Evolutionary conservation across 2,888 invertebrate species (phyloP).

Genomic region (Eristalis intricaria): DNA sequence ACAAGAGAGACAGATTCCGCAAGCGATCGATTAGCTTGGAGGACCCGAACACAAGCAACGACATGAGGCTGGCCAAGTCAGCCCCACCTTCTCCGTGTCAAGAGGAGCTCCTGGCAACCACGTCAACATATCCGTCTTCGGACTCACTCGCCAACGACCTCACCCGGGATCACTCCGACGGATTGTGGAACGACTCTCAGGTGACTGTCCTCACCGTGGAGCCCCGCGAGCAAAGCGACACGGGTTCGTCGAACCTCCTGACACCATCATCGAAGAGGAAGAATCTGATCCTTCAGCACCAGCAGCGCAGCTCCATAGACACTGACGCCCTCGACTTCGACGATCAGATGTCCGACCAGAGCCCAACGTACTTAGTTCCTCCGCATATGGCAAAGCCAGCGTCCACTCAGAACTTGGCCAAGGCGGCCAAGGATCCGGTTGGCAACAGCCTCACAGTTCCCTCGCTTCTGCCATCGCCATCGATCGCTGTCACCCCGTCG

Average conservation of each 20-base stretch:
- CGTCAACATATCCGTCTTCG: slow-evolving; percentile 88
- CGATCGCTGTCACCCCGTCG: slow-evolving; percentile 84
- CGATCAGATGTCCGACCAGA: slow-evolving; percentile 84
- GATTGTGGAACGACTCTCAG: slow-evolving; percentile 95
- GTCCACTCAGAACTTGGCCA: slow-evolving; percentile 56
- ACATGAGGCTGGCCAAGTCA: slow-evolving; percentile 82
- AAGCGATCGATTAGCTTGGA: slow-evolving; percentile 89
- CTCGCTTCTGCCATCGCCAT: slow-evolving; percentile 78
- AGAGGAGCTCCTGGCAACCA: slow-evolving; percentile 84
- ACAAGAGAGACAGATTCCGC: slow-evolving; percentile 86
- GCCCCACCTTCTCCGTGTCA: slow-evolving; percentile 86
- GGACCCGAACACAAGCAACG: slow-evolving; percentile 82
- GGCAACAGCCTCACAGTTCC: slow-evolving; percentile 69
- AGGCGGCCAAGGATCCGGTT: slow-evolving; percentile 60
- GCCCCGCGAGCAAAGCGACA: slow-evolving; percentile 77
- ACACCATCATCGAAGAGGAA: slow-evolving; percentile 91
- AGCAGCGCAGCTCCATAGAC: slow-evolving; percentile 92
- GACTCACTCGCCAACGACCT: slow-evolving; percentile 91
- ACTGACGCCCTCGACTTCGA: slow-evolving; percentile 91
- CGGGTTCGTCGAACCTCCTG: slow-evolving; percentile 83
- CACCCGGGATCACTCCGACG: slow-evolving; percentile 91
- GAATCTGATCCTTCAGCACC: slow-evolving; percentile 90
- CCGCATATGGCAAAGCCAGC: slow-evolving; percentile 45
- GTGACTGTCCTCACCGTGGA: slow-evolving; percentile 90
- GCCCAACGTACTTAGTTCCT: slow-evolving; percentile 65